These are phyloP conservation scores for Hyppa rectilinea DNA, from an alignment of 2,888 invertebrate genomes.

Conservation along the genomic window DNA sequence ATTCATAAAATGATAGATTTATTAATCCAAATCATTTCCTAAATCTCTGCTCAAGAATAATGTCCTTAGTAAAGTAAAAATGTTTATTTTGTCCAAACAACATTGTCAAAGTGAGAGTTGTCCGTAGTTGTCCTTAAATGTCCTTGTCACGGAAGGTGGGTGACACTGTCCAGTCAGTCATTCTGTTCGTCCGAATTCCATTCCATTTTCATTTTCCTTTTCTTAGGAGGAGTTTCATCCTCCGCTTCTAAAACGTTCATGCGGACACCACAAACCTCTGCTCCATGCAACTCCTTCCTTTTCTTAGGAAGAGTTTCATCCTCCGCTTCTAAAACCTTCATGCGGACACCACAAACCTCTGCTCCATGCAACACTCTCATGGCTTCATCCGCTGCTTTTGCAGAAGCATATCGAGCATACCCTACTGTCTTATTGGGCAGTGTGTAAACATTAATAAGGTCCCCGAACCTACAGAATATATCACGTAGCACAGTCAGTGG, in stretches of 20 bases:
- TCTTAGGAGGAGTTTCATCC: conserved; percentile 86
- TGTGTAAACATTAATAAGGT: conserved; percentile 97
- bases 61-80: conserved; percentile 61
- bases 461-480: conserved; percentile 97
- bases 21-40: conserved; percentile 35
- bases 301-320: conserved; percentile 86
- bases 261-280: conserved; percentile 96
- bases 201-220: conserved; percentile 72
- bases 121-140: conserved; percentile 65
- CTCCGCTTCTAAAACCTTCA: conserved; percentile 97
- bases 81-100: conserved; percentile 72
- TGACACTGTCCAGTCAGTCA: conserved; percentile 59
- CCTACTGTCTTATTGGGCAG: conserved; percentile 97
- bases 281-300: conserved; percentile 93
- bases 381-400: conserved; percentile 94
- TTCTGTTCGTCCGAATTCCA: conserved; percentile 33
- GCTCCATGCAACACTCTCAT: conserved; percentile 94
- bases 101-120: conserved; percentile 58
- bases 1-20: conserved; percentile 37
- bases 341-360: conserved; percentile 95
- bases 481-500: conserved; percentile 95
- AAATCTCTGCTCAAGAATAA: conserved; percentile 68
- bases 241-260: conserved; percentile 97
- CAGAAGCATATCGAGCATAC: conserved; percentile 96
- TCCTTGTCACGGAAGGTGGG: conserved; percentile 37